A percentile compares a stretch with the other conserved stretches of the same genome.
phyloP scores from a whole-genome alignment of 2,888 invertebrate species.

The Drosophila borborema region DNA sequence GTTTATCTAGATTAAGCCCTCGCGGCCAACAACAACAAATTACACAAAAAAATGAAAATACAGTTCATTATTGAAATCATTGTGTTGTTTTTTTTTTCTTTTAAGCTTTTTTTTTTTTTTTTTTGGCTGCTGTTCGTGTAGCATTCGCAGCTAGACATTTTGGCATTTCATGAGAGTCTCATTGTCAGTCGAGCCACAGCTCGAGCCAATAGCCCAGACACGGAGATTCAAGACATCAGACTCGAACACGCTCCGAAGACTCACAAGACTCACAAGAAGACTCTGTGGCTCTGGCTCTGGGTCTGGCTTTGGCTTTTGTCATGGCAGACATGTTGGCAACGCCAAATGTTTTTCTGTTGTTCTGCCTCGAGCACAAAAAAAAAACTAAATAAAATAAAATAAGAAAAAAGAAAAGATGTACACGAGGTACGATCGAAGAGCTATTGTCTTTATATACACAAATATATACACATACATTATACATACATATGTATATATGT shows the following conservation, averaged over 20 bases:
- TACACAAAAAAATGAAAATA: constrained; percentile 42
- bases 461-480: background rate
- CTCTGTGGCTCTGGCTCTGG: constrained; percentile 2
- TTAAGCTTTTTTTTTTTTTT: constrained; percentile 22
- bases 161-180: constrained; percentile 77
- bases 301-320: constrained; percentile 63
- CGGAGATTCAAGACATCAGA: constrained; percentile 32
- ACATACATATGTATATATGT: background rate
- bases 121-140: constrained; percentile 54
- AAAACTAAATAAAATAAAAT: background rate
- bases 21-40: constrained; percentile 45
- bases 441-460: constrained; percentile 35
- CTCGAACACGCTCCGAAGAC: constrained; percentile 10
- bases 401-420: constrained; percentile 51
- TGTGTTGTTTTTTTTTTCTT: constrained; percentile 46
- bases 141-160: constrained; percentile 77
- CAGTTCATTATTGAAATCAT: constrained; percentile 81
- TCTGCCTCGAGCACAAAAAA: constrained; percentile 50
- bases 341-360: constrained; percentile 66
- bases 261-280: constrained; percentile 11
- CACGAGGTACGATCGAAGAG: constrained; percentile 54
- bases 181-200: constrained; percentile 55
- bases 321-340: constrained; percentile 80
- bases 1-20: constrained; percentile 80
- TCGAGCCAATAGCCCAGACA: constrained; percentile 41